Base-by-base conservation (phyloP, 2,888 invertebrate genomes). In the Halocaridina rubra region DNA sequence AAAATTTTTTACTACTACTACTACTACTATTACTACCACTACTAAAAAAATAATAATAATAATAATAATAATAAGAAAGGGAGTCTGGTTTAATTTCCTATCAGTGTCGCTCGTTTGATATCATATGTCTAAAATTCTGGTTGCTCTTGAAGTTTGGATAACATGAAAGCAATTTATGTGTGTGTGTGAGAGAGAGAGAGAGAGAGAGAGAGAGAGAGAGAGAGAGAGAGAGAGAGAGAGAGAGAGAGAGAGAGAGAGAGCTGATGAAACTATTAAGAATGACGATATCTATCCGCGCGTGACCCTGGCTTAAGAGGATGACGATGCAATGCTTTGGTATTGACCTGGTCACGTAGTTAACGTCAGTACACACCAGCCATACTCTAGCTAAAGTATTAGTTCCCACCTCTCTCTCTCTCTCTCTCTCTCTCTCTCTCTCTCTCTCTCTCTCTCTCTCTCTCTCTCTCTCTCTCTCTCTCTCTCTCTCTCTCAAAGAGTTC, bases 171-270 rank as follows among this genome's bases (percentile, higher is more conserved):
- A n/a, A n/a, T n/a, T n/a, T n/a, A n/a, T n/a, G n/a, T n/a, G 46
- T 24, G n/a, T 39, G 46, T 19, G 19, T 22, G n/a, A 74, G 24
- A 39, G 22, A 74, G 74, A 74, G 74, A 74, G 74, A 74, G 74
- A 74, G 74, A 74, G 74, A 72, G 72, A 72, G 72, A 72, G 72
- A 74, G 74, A 74, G 74, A 74, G 74, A 74, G 74, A 74, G 74
- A 74, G 74, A 74, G 74, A 46, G 74, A 33, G 46, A 46, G 33
- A 46, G 22, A 33, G 46, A 46, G 74, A 74, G 72, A 74, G 72
- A 74, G 72, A 74, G 39, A 39, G 72, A 39, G 33, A 74, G 72
- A 39, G 72, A 39, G 72, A 39, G 39, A 74, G 72, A 33, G 74
- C n/a, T 19, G 19, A 19, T 33, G 39, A 13, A 10, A 74, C 13